Evolutionary conservation across 2,797 vertebrate species (phyloP).

Genomic region (Galago senegalensis): DNA sequence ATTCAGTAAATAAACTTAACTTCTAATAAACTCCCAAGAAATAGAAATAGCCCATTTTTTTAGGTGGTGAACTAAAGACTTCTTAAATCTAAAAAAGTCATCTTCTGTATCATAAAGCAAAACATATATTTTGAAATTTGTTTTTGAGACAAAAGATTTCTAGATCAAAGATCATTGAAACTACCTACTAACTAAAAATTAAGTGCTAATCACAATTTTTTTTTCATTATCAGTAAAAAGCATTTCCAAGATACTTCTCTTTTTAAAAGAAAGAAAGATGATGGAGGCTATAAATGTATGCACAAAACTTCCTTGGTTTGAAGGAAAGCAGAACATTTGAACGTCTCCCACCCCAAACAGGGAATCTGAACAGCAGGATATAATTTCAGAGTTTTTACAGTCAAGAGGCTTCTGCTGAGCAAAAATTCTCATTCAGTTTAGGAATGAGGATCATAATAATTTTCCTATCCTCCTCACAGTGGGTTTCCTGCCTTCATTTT

Average conservation of each 20-base stretch:
- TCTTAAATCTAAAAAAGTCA: constrained; percentile 8
- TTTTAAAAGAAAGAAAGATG: constrained; percentile 3
- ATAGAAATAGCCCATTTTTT: background rate
- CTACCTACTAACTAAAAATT: background rate
- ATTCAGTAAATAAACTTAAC: background rate
- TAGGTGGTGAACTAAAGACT: background rate
- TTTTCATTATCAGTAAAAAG: background rate
- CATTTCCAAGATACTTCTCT: constrained; percentile 42
- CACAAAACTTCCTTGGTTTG: constrained; percentile 78
- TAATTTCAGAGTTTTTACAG: constrained; percentile 89
- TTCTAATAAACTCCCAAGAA: background rate
- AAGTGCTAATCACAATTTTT: background rate
- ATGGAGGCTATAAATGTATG: constrained; percentile 53
- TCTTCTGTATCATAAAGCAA: background rate
- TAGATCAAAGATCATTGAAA: background rate
- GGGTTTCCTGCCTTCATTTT: constrained; percentile 86
- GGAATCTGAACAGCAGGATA: constrained; percentile 87
- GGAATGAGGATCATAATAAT: constrained; percentile 90
- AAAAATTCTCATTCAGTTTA: constrained; percentile 89
- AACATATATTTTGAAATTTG: background rate
- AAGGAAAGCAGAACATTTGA: constrained; percentile 75
- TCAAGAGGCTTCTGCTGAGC: constrained; percentile 90
- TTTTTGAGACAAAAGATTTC: constrained; percentile 18
- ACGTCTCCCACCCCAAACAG: constrained; percentile 74
- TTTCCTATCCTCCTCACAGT: constrained; percentile 89